phyloP scores from a whole-genome alignment of 2,888 invertebrate species.

The Cabera pusaria region DNA sequence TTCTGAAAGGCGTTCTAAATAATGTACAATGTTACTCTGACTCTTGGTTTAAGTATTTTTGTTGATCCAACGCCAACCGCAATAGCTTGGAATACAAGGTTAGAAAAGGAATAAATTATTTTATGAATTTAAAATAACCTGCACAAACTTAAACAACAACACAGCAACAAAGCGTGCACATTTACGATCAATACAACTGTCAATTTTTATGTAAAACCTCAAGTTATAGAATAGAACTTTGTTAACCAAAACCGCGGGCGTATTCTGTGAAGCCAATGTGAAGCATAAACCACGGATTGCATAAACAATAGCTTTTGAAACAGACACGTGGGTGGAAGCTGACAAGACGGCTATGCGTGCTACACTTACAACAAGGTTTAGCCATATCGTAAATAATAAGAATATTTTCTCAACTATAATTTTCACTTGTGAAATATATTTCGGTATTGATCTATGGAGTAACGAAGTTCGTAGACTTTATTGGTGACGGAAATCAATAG shows the following conservation, averaged over 20 bases:
- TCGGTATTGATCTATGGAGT: slow-evolving; percentile 42
- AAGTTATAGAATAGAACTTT: slow-evolving; percentile 25
- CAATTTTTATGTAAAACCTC: too few relatives aligned
- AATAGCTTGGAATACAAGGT: too few relatives aligned
- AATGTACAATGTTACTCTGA: too few relatives aligned
- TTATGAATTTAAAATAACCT: too few relatives aligned
- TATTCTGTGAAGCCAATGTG: slow-evolving; percentile 54
- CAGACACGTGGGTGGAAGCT: slow-evolving; percentile 65
- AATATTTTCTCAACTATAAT: slow-evolving; percentile 37
- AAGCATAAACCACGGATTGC: slow-evolving; percentile 59
- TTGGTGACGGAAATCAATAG: slow-evolving; percentile 35
- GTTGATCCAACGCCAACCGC: too few relatives aligned
- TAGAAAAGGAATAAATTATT: too few relatives aligned
- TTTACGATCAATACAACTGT: too few relatives aligned
- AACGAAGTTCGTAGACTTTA: too few relatives aligned
- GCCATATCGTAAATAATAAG: slow-evolving; percentile 55
- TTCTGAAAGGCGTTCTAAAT: too few relatives aligned
- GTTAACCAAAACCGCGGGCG: slow-evolving; percentile 40
- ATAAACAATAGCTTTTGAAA: slow-evolving; percentile 72
- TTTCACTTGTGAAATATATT: slow-evolving; percentile 37
- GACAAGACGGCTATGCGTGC: slow-evolving; percentile 59
- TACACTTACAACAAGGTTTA: slow-evolving; percentile 55
- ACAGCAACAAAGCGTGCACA: too few relatives aligned
- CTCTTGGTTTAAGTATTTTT: too few relatives aligned
- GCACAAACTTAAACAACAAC: too few relatives aligned